A percentile compares a stretch with the other conserved stretches of the same genome.
Conservation (phyloP, 2,113 vertebrate genomes). For the Clinocottus analis region DNA sequence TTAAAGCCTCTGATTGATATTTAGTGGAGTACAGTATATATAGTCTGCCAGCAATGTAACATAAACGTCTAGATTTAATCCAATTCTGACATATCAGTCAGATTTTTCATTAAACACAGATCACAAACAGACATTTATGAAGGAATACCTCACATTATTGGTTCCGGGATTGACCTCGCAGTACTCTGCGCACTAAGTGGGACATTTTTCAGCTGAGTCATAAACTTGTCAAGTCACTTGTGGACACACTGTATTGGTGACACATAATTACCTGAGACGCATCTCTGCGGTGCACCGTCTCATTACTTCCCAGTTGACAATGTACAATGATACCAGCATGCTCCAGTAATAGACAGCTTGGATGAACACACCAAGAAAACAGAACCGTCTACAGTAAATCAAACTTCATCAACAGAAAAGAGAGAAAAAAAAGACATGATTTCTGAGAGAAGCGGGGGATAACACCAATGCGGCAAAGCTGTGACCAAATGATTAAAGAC, state of each 20-base stretch:
- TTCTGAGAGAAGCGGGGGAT: neutral
- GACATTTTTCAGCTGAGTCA: constrained; percentile 6
- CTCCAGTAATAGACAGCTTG: neutral
- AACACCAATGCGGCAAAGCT: constrained; percentile 1
- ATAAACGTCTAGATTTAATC: neutral
- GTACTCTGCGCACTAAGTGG: neutral
- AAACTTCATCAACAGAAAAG: constrained; percentile 3
- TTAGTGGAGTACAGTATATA: neutral
- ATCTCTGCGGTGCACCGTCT: neutral
- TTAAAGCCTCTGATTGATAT: neutral
- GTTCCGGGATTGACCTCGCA: neutral
- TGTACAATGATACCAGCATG: neutral
- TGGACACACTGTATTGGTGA: neutral
- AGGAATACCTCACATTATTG: neutral
- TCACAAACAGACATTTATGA: neutral
- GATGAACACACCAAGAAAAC: constrained; percentile 29
- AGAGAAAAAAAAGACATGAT: neutral
- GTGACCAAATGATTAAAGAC: constrained; percentile 5
- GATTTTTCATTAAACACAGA: neutral
- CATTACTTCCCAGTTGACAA: neutral
- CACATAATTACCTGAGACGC: neutral
- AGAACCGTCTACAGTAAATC: constrained; percentile 6
- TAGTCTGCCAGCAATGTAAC: neutral
- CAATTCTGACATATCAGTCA: neutral
- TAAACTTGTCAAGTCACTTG: neutral